These are phyloP conservation scores for Ormia ochracea DNA, from an alignment of 2,888 invertebrate genomes.

Conservation along the genomic window DNA sequence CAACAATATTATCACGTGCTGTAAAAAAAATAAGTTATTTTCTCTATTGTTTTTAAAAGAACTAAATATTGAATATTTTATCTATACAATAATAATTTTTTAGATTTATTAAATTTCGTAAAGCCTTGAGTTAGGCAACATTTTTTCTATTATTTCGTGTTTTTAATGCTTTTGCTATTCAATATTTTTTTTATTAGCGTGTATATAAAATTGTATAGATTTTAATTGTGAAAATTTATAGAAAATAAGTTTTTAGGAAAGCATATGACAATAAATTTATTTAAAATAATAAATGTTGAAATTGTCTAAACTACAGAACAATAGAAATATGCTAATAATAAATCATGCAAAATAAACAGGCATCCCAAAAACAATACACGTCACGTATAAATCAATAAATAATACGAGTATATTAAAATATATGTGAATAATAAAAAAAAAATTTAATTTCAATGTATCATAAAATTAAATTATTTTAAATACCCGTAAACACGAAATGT, in stretches of 20 bases:
- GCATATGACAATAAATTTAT: conserved; percentile 16
- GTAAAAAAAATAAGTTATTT: background rate
- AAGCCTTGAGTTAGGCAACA: conserved; percentile 4
- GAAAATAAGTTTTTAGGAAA: conserved; percentile 20
- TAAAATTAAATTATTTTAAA: too few relatives aligned
- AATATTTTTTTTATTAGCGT: background rate
- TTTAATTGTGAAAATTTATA: background rate
- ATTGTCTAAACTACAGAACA: background rate
- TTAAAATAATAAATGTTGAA: conserved; percentile 5
- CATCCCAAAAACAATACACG: background rate
- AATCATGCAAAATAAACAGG: background rate
- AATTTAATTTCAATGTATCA: too few relatives aligned
- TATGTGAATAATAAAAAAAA: too few relatives aligned
- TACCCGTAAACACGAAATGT: too few relatives aligned
- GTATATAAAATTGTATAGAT: background rate
- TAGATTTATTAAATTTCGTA: background rate
- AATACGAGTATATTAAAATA: background rate
- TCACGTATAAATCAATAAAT: background rate
- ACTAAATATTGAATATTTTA: background rate
- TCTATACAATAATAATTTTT: background rate
- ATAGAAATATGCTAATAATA: conserved; percentile 5
- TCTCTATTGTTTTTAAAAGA: background rate
- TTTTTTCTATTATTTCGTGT: background rate
- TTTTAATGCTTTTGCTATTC: background rate
- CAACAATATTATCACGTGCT: too few relatives aligned